Evolutionary conservation across 2,113 vertebrate species (phyloP), one percentile per base, ranked within the genome.

Genomic region (Rhegmatorhina hoffmannsi): DNA sequence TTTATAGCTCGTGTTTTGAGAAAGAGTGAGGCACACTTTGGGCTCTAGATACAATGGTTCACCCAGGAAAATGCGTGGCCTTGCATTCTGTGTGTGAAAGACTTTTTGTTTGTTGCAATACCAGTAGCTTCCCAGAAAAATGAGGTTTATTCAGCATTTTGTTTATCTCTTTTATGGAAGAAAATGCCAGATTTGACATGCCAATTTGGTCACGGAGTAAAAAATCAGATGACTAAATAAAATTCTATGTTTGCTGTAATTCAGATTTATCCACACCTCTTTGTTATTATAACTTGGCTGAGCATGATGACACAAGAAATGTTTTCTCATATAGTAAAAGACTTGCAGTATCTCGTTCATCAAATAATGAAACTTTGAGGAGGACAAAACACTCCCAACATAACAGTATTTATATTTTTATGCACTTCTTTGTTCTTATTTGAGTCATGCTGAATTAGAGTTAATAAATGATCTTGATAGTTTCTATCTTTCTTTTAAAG

Each of bases 1-100:
- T 95, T 90, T 94, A 88, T 94, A 95, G 85, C 33, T 80, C 78
- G 70, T 90, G 75, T 95, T 95, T 94, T 66, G 84, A 90, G 91
- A 94, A 87, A 91, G 69, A 84, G 28, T 47, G 84, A 96, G 73
- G 76, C 94, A 94, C 60, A 63, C 63, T 89, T 95, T 89, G 66
- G 66, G 70, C 82, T 70, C 26, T 36, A 83, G 55, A 63, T 92
- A 92, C 90, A 95, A 94, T 93, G 69, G 47, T 67, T 93, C 69
- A 84, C 52, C 92, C 91, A 89, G 92, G 73, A 95, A 95, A 96
- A 86, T 8, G 1, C 33, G 0, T n/a, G 49, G 84, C 60, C 73
- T 84, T 87, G 75, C 84, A 85, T 93, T 94, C 79, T 88, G 50
- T 3, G 0, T 69, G 19, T 66, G 75, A 91, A 96, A 91, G 87